Evolutionary conservation across 2,888 invertebrate genomes (phyloP).

Genomic region (Thumatha senex): DNA sequence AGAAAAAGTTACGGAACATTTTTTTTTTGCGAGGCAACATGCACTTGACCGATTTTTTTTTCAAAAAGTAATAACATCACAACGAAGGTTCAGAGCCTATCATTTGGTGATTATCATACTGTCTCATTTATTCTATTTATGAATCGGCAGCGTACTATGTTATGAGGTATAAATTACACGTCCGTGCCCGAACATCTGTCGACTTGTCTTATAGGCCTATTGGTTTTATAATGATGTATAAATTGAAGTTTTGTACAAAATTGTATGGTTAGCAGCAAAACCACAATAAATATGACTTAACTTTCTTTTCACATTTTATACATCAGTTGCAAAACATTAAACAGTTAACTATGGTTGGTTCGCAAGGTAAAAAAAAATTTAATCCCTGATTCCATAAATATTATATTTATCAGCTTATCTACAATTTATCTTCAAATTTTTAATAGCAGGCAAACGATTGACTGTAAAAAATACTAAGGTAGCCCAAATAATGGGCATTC

Average conservation of each 20-base stretch:
- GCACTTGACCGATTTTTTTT: slow-evolving; percentile 22
- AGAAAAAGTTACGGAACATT: slow-evolving; percentile 9
- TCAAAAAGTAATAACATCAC: slow-evolving; percentile 30
- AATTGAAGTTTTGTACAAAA: slow-evolving; percentile 42
- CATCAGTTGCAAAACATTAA: no score
- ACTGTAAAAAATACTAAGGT: no score
- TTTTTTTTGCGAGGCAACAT: slow-evolving; percentile 7
- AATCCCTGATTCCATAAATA: no score
- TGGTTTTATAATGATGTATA: slow-evolving; percentile 55
- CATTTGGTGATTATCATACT: slow-evolving; percentile 63
- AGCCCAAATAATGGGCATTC: no score
- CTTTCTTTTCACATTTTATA: no score
- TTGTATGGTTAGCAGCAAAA: slow-evolving; percentile 8
- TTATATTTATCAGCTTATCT: no score
- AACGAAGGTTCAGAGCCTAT: slow-evolving; percentile 49
- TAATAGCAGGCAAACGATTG: no score
- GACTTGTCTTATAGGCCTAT: slow-evolving; percentile 45
- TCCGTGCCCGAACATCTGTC: slow-evolving; percentile 46
- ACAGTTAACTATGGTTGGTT: no score
- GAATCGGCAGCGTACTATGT: slow-evolving; percentile 38
- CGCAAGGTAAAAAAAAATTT: no score
- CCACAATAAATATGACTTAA: no score
- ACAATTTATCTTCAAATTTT: no score
- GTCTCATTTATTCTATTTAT: slow-evolving; percentile 48
- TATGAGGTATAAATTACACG: slow-evolving; percentile 60